These are phyloP conservation scores for Drosophila nigritarsus DNA, from an alignment of 2,888 invertebrate genomes.

Conservation along the genomic window DNA sequence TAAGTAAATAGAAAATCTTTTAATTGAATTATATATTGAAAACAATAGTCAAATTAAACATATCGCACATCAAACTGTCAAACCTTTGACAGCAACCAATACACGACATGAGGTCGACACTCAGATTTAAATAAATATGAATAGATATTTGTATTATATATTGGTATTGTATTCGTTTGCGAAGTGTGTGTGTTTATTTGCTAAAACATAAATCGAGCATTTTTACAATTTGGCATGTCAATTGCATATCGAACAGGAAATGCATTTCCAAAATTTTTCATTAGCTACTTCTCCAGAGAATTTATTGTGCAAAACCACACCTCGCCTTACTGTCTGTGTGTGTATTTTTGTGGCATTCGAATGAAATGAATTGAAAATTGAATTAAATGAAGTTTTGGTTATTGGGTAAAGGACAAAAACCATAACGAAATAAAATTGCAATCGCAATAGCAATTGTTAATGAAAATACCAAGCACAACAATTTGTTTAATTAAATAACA, in stretches of 20 bases:
- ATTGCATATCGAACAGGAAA: slow-evolving; percentile 11
- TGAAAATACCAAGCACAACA: slow-evolving; percentile 30
- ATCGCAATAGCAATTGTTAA: slow-evolving; percentile 19
- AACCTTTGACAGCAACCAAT: slow-evolving; percentile 12
- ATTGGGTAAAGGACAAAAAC: slow-evolving; percentile 17
- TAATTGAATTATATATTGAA: slow-evolving; percentile 4
- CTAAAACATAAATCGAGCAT: slow-evolving; percentile 17
- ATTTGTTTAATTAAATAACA: slow-evolving; percentile 35
- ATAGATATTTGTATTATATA: background rate
- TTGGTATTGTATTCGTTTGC: background rate
- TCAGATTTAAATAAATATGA: background rate
- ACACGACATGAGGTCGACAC: slow-evolving; percentile 3
- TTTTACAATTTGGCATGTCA: slow-evolving; percentile 18
- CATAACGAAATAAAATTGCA: slow-evolving; percentile 32
- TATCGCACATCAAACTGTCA: slow-evolving; percentile 11
- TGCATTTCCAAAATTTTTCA: slow-evolving; percentile 5
- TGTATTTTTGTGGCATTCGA: slow-evolving; percentile 2
- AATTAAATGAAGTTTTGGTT: slow-evolving; percentile 20
- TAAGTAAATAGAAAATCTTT: background rate
- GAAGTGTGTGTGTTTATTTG: background rate
- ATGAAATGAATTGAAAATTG: slow-evolving; percentile 3
- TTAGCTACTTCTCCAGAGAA: slow-evolving; percentile 1
- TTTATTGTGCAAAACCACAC: background rate
- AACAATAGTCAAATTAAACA: slow-evolving; percentile 16
- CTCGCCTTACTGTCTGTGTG: background rate